phyloP scores from a whole-genome alignment of 2,888 invertebrate genomes.

The Leistus spinibarbis region DNA sequence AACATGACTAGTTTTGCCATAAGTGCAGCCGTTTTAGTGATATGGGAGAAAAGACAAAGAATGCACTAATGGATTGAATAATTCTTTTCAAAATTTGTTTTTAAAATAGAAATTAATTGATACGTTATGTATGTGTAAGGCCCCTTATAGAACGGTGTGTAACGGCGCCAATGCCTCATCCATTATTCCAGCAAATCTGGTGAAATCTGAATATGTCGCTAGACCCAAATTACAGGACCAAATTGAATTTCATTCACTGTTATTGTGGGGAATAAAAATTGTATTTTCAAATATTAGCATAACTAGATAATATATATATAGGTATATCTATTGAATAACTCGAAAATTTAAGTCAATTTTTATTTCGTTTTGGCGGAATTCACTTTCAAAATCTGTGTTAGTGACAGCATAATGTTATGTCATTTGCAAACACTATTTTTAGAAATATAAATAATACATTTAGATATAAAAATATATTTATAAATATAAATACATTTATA shows the following conservation, averaged over 20 bases:
- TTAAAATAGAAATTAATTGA: no score
- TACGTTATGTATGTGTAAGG: no score
- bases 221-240: not conserved
- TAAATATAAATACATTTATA: not conserved
- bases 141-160: no score
- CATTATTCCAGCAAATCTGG: not conserved
- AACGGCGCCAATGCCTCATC: not conserved
- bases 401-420: no score
- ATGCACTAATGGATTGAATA: no score
- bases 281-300: not conserved
- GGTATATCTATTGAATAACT: no score
- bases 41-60: no score
- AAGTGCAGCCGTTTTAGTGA: no score
- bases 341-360: not conserved
- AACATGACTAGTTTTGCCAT: no score
- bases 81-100: no score
- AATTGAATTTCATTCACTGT: not conserved
- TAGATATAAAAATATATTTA: not conserved
- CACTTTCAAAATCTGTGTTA: not conserved
- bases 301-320: not conserved
- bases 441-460: not conserved
- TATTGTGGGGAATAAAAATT: not conserved
- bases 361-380: not conserved
- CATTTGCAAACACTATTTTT: not conserved
- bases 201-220: not conserved